Conservation (phyloP, 2,113 vertebrate species). For the Engystomops pustulosus region DNA sequence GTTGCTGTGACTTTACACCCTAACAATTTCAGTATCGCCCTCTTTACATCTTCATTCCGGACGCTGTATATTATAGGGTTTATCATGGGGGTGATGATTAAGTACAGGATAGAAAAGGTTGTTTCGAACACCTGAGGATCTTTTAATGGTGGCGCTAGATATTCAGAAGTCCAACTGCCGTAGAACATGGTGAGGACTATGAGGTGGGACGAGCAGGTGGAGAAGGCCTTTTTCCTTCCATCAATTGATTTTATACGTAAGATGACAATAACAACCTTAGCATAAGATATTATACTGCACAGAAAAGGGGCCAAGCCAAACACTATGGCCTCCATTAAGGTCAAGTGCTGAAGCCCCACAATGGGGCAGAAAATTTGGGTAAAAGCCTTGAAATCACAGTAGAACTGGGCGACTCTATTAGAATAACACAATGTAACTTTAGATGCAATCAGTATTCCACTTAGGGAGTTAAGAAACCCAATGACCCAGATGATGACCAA, state of each 20-base stretch:
- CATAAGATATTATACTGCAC: neutral
- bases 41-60: neutral
- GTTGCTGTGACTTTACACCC: neutral
- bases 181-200: neutral
- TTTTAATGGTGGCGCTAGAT: neutral
- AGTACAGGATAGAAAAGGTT: neutral
- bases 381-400: neutral
- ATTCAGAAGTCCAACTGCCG: neutral
- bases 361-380: neutral
- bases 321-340: neutral
- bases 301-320: neutral
- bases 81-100: neutral
- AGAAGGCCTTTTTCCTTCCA: neutral
- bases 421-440: neutral
- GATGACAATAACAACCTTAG: neutral
- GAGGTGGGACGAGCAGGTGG: conserved; percentile 7
- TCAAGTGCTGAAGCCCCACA: neutral
- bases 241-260: neutral
- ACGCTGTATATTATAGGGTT: neutral
- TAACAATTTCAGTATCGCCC: neutral
- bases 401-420: neutral
- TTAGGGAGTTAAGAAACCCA: neutral
- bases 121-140: neutral
- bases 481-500: neutral
- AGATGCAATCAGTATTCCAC: neutral